Evolutionary conservation across 2,113 vertebrate genomes (phyloP), one percentile per base, ranked within the genome.

Genomic region (Mustela lutreola): DNA sequence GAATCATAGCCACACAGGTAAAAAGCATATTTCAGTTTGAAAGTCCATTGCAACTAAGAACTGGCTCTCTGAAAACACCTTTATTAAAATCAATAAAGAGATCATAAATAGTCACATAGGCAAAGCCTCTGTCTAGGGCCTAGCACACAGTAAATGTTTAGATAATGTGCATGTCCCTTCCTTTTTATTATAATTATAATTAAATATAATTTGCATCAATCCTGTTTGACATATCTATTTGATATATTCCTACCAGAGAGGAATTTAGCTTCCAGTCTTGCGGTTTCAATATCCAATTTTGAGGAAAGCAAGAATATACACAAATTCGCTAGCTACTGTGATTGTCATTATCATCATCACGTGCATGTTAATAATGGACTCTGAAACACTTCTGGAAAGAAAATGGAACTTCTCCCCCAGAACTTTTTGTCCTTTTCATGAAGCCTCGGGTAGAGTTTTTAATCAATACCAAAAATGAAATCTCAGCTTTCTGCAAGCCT

Each of bases 401-500:
- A 42, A 88, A 33, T 62, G 78, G 50, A 85, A 65, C 16, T 50
- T 65, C 11, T 58, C 50, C 9, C 26, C 95, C 31, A 94, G 70
- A 42, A 78, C 95, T 94, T 53, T 19, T 31, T 94, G 96, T 71
- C 65, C 19, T 96, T 80, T 70, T 71, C 48, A 76, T 53, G 78
- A 93, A 97, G 53, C 39, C 63, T 36, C 28, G 45, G 31, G 18
- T 76, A 70, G 26, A 28, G 4, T 67, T 97, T 95, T 62, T 91
- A 97, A 97, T 48, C 92, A 71, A 97, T 96, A 26, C 6, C 8
- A 14, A 83, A 97, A 95, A 87, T 19, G 0, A 50, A 94, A 79
- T 36, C 81, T 78, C 67, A 4, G 39, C 58, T 97, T 95, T 26
- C 50, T 79, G 70, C 56, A 76, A 80, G 2, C 73, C 87, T 39